Conservation (phyloP, 92 coral and sea anemone genomes). For the Heteractis magnifica region DNA sequence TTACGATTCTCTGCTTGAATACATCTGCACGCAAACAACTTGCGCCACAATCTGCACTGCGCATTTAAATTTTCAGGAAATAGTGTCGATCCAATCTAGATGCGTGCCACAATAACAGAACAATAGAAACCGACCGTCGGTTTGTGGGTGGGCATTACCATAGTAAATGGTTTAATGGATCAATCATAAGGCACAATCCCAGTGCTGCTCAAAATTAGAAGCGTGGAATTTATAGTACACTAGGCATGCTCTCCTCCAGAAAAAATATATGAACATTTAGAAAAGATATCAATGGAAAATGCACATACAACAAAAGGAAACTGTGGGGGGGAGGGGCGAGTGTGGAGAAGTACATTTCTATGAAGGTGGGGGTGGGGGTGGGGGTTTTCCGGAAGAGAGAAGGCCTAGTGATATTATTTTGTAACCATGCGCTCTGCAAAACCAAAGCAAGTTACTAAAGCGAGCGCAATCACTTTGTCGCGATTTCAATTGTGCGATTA, state of each 20-base stretch:
- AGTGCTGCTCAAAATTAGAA: conserved; percentile 1
- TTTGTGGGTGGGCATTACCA: not conserved
- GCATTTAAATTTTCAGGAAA: not conserved
- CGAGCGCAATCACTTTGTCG: conserved; percentile 12
- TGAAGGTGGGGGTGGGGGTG: not conserved
- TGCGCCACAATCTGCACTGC: not conserved
- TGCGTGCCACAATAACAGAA: not conserved
- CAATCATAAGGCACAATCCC: not conserved
- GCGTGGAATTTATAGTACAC: conserved; percentile 1
- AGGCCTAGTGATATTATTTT: not conserved
- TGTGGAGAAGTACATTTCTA: too few species aligned
- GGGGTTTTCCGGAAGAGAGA: conserved; percentile 6
- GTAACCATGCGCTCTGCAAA: conserved; percentile 30
- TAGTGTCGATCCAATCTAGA: not conserved
- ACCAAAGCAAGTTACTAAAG: conserved; percentile 34
- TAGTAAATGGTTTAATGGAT: not conserved
- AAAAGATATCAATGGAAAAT: not conserved
- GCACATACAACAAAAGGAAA: not conserved
- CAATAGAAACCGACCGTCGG: not conserved
- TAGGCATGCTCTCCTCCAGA: not conserved
- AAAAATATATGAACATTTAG: not conserved
- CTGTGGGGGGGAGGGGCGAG: not conserved
- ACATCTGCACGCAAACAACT: not conserved
- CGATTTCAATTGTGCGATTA: conserved; percentile 11
- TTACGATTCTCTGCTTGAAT: not conserved